Conservation (phyloP, 2,888 invertebrate species). For the Malthinus seriepunctatus region DNA sequence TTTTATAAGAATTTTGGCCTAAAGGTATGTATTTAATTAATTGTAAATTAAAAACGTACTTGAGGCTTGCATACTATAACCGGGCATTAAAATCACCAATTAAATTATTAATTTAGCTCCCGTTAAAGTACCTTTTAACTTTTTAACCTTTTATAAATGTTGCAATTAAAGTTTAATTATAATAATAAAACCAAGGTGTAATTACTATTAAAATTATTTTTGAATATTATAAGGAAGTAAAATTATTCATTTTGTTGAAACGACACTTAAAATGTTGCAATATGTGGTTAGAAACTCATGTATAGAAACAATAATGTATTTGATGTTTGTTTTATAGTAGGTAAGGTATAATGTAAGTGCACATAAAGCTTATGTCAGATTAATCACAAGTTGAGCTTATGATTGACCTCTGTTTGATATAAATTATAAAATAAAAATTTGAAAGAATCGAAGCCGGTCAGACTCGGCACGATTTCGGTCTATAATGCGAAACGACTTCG, state of each 20-base stretch:
- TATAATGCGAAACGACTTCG: conserved; percentile 37
- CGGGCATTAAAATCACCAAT: conserved; percentile 4
- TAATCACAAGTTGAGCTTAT: conserved; percentile 34
- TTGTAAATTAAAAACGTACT: not conserved
- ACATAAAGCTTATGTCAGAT: conserved; percentile 31
- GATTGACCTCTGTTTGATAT: conserved; percentile 34
- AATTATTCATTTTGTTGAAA: no score
- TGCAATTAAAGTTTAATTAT: no score
- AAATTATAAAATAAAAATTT: conserved; percentile 35
- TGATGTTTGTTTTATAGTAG: conserved; percentile 15
- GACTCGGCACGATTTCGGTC: conserved; percentile 34
- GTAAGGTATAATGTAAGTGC: conserved; percentile 15
- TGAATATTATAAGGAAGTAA: no score
- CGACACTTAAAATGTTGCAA: no score
- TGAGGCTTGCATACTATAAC: not conserved
- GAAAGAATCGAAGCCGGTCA: conserved; percentile 39
- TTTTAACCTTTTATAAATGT: no score
- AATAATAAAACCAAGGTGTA: no score
- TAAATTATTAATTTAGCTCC: no score
- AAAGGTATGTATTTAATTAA: no score
- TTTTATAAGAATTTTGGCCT: no score
- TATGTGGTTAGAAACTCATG: not conserved
- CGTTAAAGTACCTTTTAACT: no score
- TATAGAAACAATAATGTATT: conserved; percentile 31
- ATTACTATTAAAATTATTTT: no score